Evolutionary conservation across 2,888 invertebrate genomes (phyloP), one percentile per base, ranked within the genome.

Genomic region (Crematogaster levior): DNA sequence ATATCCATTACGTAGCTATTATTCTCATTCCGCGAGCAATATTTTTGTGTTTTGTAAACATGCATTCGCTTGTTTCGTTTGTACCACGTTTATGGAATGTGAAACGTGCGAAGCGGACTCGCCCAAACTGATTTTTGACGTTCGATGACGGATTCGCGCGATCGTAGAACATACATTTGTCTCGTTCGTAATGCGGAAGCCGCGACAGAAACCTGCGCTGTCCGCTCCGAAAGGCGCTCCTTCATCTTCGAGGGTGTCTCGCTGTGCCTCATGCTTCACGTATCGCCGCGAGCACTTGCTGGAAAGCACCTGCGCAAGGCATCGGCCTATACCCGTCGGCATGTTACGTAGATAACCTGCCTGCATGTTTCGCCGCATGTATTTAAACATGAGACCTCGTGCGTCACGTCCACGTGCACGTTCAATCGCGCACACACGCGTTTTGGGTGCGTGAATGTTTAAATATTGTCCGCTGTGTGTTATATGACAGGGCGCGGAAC

Each of bases 241-340:
- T 82, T 79, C 83, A 74, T 79, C 77, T 81, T 53, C 58, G 58
- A 40, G 40, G 81, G 63, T 79, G 74, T 63, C 75, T 63, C 66
- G 53, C 46, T 56, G 68, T n/a, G 48, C 68, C 48, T 66, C 68
- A 82, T 85, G 85, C 86, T 89, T 84, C 86, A 89, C 85, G 86
- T 85, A 72, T 60, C 53, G 65, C 73, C 60, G 34, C 74, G 43
- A 70, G 72, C 84, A 82, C 85, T 88, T 86, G 27, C 18, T 43
- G 60, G 75, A 82, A 91, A 90, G 89, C 92, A 92, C 92, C 92
- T 92, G 92, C 84, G 34, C 82, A 86, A 81, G 85, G n/a, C n/a
- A n/a, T 87, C 91, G 90, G 87, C 90, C 91, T 90, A 92, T 91
- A 91, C 90, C 92, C 92, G 85, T 86, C 88, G 92, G 92, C 91